A percentile compares a stretch with the other conserved stretches of the same genome.
These are phyloP conservation scores for Stegodyphus mimosarum DNA, from an alignment of 1,140 invertebrate species.

Conservation along the genomic window DNA sequence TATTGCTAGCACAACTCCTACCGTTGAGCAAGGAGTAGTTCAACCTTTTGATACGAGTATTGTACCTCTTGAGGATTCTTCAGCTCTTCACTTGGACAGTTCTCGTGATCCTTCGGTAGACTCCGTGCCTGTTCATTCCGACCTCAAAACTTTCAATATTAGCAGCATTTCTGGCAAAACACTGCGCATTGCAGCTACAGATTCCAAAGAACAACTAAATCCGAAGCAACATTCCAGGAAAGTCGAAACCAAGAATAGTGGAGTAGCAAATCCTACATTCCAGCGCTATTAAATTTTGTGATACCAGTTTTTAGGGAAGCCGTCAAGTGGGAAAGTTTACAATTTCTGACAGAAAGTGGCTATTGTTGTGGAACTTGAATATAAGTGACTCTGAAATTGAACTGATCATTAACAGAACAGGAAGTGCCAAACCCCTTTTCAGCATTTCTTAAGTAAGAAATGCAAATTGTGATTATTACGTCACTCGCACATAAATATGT, in stretches of 20 bases:
- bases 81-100: constrained; percentile 12
- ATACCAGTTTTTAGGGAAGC: neutral
- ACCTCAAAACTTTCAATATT: constrained; percentile 46
- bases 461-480: too few species aligned
- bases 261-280: constrained; percentile 48
- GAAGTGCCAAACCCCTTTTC: too few species aligned
- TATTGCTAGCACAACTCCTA: constrained; percentile 21
- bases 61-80: constrained; percentile 61
- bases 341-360: neutral
- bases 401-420: too few species aligned
- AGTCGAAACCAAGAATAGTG: constrained; percentile 11
- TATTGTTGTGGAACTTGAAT: neutral
- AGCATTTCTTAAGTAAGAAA: too few species aligned
- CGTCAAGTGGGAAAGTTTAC: neutral
- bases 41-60: constrained; percentile 63
- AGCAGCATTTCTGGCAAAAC: constrained; percentile 28
- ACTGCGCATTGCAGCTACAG: constrained; percentile 30
- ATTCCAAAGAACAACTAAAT: constrained; percentile 50
- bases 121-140: constrained; percentile 37
- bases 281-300: constrained; percentile 35
- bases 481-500: neutral
- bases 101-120: constrained; percentile 48
- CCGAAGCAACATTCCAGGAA: constrained; percentile 4
- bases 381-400: neutral
- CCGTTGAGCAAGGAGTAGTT: constrained; percentile 46